A percentile compares a stretch with the other conserved stretches of the same genome.
Conservation (phyloP, 1,140 invertebrate genomes). For the Radopholus similis region DNA sequence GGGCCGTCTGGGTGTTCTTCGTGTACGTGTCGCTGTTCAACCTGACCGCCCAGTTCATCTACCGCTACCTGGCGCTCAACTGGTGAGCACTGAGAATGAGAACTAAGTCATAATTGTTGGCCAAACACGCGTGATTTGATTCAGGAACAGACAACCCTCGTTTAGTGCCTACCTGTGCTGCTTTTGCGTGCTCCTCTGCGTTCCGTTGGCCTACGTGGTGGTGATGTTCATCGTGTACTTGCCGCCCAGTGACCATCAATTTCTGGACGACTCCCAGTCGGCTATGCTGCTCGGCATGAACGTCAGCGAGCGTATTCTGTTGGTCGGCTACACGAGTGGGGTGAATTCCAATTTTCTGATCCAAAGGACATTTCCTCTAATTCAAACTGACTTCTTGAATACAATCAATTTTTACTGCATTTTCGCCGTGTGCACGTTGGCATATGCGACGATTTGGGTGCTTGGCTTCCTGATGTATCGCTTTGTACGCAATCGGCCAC, state of each 20-base stretch:
- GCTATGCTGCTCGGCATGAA: neutral
- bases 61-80: too few species aligned
- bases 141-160: neutral
- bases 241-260: neutral
- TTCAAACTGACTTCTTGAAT: neutral
- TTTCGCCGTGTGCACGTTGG: neutral
- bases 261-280: neutral
- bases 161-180: neutral
- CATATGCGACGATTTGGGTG: neutral
- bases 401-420: neutral
- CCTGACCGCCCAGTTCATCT: too few species aligned
- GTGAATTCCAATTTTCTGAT: neutral
- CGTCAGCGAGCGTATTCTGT: neutral
- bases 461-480: too few species aligned
- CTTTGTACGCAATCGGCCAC: too few species aligned
- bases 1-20: too few species aligned
- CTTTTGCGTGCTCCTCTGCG: neutral
- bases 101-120: neutral
- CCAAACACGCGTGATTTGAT: neutral
- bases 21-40: too few species aligned
- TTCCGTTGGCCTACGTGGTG: neutral
- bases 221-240: neutral
- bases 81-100: too few species aligned
- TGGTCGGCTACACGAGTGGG: neutral
- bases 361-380: neutral